Base-by-base conservation (phyloP, 2,888 invertebrate genomes). In the Aquatica leii region DNA sequence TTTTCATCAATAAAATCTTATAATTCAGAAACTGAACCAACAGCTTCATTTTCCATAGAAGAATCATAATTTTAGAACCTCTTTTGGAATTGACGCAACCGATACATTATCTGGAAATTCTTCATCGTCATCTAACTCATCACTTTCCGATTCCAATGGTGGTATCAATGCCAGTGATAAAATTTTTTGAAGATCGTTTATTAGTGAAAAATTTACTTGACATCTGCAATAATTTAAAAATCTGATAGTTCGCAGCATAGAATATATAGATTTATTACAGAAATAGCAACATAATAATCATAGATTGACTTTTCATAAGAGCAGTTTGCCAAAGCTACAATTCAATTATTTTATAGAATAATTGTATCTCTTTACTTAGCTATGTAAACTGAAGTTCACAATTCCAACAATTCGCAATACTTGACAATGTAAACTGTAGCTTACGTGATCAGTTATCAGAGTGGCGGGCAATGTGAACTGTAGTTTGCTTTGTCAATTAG, bases 41-140 rank as follows among this genome's bases (percentile, higher is more conserved):
- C 24, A 46, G 46, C n/a, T 51, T 20, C 20, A n/a, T 37, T 11
- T 50, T 41, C 15, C 20, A 48, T 15, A 15, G 48, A 40, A 58
- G 12, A 40, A n/a, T 37, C 48, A 24, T 14, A n/a, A n/a, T n/a
- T n/a, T n/a, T n/a, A n/a, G n/a, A n/a, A n/a, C n/a, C n/a, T n/a
- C n/a, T n/a, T n/a, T n/a, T n/a, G n/a, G n/a, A n/a, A n/a, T n/a
- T n/a, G n/a, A n/a, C n/a, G n/a, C n/a, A n/a, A 9, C 8, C 11
- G 21, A n/a, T 34, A 50, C 37, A 51, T 58, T 58, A 57, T 35
- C 34, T 14, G 58, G 53, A 31, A 37, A n/a, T 48, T 59, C 46
- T 21, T 37, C 31, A 49, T 50, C 21, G 49, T 31, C 21, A 59
- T 43, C 37, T 46, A 15, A 24, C 21, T 43, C 20, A 12, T 31